phyloP scores from a whole-genome alignment of 2,797 vertebrate species.

The Premnoplex brunnescens region DNA sequence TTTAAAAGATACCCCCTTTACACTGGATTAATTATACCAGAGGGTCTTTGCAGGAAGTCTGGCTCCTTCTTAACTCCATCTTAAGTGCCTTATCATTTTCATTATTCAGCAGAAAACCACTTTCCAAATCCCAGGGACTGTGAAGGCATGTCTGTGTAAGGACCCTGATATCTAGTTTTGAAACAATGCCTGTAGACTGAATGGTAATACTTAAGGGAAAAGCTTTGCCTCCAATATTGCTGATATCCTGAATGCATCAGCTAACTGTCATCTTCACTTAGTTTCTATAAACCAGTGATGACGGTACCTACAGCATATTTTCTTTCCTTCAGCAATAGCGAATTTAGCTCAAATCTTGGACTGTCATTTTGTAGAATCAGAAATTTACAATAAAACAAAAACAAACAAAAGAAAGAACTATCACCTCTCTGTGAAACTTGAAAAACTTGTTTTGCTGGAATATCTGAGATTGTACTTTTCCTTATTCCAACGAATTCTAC shows the following conservation, averaged over 20 bases:
- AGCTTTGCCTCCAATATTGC: neutral
- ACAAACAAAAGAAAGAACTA: neutral
- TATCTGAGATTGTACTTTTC: neutral
- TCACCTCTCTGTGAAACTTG: neutral
- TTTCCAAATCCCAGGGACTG: neutral
- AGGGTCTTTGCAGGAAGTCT: neutral
- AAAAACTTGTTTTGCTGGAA: neutral
- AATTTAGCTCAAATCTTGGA: neutral
- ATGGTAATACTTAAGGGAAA: neutral
- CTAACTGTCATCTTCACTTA: neutral
- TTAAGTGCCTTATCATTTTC: neutral
- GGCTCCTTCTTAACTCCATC: neutral
- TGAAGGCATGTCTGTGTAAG: neutral
- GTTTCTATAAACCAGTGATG: neutral
- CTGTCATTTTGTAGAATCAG: neutral
- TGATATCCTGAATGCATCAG: neutral
- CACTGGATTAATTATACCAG: neutral
- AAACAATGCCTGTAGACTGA: neutral
- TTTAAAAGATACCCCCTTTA: neutral
- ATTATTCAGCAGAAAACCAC: neutral
- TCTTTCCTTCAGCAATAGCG: neutral
- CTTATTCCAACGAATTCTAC: neutral
- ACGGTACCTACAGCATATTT: neutral
- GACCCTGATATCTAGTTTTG: neutral
- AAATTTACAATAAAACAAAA: neutral